phyloP scores from a whole-genome alignment of 2,888 invertebrate genomes.

The Spodoptera exigua region DNA sequence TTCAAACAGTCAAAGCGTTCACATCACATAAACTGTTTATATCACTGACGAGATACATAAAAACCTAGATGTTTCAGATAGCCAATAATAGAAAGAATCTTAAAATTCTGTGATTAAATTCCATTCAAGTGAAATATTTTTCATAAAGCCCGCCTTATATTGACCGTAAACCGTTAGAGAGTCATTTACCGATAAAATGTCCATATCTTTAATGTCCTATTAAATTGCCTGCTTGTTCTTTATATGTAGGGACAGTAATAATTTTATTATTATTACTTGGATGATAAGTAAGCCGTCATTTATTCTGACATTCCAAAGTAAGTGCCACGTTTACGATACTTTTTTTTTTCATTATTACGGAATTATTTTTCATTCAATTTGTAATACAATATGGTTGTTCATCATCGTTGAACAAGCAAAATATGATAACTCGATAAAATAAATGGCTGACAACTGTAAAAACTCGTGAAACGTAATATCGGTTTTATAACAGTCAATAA shows the following conservation, averaged over 20 bases:
- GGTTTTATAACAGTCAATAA: slow-evolving; percentile 43
- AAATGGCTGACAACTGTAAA: slow-evolving; percentile 21
- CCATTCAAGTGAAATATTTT: slow-evolving; percentile 48
- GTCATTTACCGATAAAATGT: slow-evolving; percentile 73
- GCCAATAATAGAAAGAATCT: slow-evolving; percentile 18
- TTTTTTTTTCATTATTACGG: slow-evolving; percentile 36
- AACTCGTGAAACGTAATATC: slow-evolving; percentile 35
- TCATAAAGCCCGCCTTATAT: slow-evolving; percentile 56
- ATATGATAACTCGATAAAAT: slow-evolving; percentile 22
- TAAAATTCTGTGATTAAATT: slow-evolving; percentile 46
- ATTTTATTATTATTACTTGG: slow-evolving; percentile 75
- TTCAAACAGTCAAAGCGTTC: slow-evolving; percentile 4
- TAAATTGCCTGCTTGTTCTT: slow-evolving; percentile 70
- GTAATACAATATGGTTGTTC: not conserved
- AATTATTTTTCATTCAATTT: slow-evolving; percentile 22
- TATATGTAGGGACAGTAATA: slow-evolving; percentile 69
- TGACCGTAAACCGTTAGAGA: slow-evolving; percentile 72
- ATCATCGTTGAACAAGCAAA: slow-evolving; percentile 7
- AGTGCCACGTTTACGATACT: slow-evolving; percentile 57
- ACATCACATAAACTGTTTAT: slow-evolving; percentile 18
- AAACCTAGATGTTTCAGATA: slow-evolving; percentile 15
- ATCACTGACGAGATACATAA: slow-evolving; percentile 29
- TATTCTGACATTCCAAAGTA: slow-evolving; percentile 62
- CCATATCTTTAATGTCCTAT: slow-evolving; percentile 81
- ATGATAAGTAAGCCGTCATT: slow-evolving; percentile 68